Evolutionary conservation across 2,888 invertebrate genomes (phyloP).

Genomic region (Tachina fera): DNA sequence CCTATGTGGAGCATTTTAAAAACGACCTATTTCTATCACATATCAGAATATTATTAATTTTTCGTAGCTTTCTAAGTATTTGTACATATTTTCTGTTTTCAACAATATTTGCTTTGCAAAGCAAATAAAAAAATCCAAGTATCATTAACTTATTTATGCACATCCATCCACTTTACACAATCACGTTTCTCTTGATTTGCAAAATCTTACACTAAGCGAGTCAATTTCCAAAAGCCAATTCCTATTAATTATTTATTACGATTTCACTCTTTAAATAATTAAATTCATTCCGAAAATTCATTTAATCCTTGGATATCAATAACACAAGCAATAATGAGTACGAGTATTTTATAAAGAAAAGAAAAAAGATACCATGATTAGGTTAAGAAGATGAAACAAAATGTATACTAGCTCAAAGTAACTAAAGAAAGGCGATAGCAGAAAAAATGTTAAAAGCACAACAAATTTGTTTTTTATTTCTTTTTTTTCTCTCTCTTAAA

Average conservation of each 20-base stretch:
- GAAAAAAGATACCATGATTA: not conserved
- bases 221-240: no score
- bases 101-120: no score
- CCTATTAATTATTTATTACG: not conserved
- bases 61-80: no score
- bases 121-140: no score
- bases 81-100: no score
- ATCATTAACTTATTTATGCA: no score
- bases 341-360: not conserved
- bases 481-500: not conserved
- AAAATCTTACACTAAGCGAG: no score
- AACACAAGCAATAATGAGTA: conserved; percentile 4
- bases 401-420: not conserved
- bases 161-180: no score
- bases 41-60: no score
- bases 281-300: not conserved
- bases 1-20: no score
- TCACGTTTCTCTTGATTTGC: no score
- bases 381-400: not conserved
- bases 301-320: not conserved
- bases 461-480: not conserved
- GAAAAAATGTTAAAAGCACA: not conserved
- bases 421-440: not conserved
- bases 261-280: not conserved
- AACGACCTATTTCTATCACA: no score